Base-by-base conservation (phyloP, 2,113 vertebrate genomes). In the Geococcyx californianus region DNA sequence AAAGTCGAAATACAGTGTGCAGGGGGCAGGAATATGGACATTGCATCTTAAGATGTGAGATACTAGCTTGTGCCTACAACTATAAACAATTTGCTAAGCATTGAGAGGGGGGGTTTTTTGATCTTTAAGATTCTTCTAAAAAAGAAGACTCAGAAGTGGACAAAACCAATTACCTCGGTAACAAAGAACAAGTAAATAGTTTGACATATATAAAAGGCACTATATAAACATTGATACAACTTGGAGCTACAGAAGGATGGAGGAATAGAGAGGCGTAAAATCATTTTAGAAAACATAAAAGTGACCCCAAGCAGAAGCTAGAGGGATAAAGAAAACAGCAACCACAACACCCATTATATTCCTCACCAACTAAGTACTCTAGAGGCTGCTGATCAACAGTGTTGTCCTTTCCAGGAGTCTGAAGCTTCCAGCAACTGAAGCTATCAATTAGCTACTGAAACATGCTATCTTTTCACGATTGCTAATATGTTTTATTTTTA, bases 21-120 rank as follows among this genome's bases (percentile, higher is more conserved):
- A 79, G 21, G 7, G 15, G 18, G 52, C 13, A 54, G 12, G 18
- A 62, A 3, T 31, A n/a, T 21, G 12, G 33, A 6, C 23, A 24
- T 6, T 6, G 8, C 4, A 67, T 58, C 8, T 47, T 67, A 44
- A 56, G 36, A 58, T 14, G 34, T 5, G 4, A 66, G n/a, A 8
- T 13, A 42, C 13, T 36, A 26, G 9, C 20, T 74, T 74, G 16
- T 52, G 13, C 21, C 13, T 13, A 59, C 18, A 62, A 9, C 26
- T 66, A 4, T 58, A 52, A 66, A n/a, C 3, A 4, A 34, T 31
- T 51, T 66, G 10, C 21, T 75, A n/a, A n/a, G n/a, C n/a, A 33
- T 29, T 25, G 14, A 42, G 24, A 5, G 5, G 36, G 23, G 6
- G 3, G 2, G 5, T 2, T 44, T 73, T 5, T 15, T 15, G 20